These are phyloP conservation scores for Microtus richardsoni DNA, from an alignment of 2,113 vertebrate species.

Conservation along the genomic window DNA sequence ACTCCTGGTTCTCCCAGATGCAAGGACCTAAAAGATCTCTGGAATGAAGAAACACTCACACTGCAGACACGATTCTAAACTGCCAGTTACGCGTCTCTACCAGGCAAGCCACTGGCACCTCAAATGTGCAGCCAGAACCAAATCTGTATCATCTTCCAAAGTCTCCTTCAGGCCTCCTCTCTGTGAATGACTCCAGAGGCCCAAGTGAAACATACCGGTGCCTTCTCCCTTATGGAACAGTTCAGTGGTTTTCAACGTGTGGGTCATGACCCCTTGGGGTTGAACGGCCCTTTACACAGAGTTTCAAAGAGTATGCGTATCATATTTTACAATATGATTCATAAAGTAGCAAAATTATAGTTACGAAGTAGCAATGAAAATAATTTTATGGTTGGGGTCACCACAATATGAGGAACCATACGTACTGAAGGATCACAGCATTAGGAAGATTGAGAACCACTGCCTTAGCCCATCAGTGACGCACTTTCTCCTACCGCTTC, in stretches of 20 bases:
- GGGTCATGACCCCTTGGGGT: neutral
- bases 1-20: neutral
- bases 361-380: neutral
- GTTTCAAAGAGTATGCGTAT: neutral
- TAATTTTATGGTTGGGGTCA: neutral
- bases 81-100: neutral
- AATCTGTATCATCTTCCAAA: conserved; percentile 29
- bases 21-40: neutral
- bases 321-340: neutral
- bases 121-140: neutral
- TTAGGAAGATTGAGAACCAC: neutral
- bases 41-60: neutral
- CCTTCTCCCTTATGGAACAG: neutral
- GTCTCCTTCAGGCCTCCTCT: conserved; percentile 16
- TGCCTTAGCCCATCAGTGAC: neutral
- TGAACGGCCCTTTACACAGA: neutral
- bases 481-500: neutral
- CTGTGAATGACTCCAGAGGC: neutral
- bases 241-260: neutral
- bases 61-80: neutral
- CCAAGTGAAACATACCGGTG: neutral
- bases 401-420: neutral
- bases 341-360: neutral
- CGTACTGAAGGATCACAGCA: too few species aligned
- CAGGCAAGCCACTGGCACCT: neutral